Evolutionary conservation across 2,888 invertebrate species (phyloP), one percentile per base, ranked within the genome.

Genomic region (Torymus aiolomorphi): DNA sequence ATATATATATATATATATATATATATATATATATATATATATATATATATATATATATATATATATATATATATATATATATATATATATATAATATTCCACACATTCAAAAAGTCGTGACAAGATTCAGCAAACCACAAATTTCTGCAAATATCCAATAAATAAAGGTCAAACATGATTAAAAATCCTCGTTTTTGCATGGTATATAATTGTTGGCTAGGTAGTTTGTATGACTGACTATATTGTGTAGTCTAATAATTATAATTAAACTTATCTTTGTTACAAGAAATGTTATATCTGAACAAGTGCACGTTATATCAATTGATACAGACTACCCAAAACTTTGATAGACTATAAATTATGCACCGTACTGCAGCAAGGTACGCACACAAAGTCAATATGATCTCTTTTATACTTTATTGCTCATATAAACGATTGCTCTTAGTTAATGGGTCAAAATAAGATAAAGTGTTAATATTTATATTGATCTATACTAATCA

Each of bases 61-160:
- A n/a, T n/a, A 80, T 80, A 80, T 78, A 61, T 80, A 80, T 79
- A 76, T 80, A 83, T 79, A 82, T 80, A 80, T 78, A 61, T 80
- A 80, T 79, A 76, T 80, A 83, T 79, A 82, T 82, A 81, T 87
- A 86, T 87, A 85, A 87, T 87, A 84, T 87, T 89, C 86, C 89
- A 89, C 88, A 88, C 89, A 89, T 89, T 88, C 88, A 88, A 88
- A 88, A 88, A 89, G 85, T 89, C 83, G 88, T 89, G 88, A 89
- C 88, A 88, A 89, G 89, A 89, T 89, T 89, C 88, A 89, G 89
- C 90, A 89, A 90, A 89, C 89, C 88, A 89, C 89, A 89, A 89
- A 89, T 88, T 89, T 89, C 88, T 88, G 88, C 88, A 89, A 88
- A 89, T 89, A 88, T 88, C 88, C 88, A 89, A 84, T 86, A 86